Percentiles rank a stretch among this genome's conserved stretches.
Evolutionary conservation across 1,140 invertebrate genomes (phyloP).

Genomic region (Drosophila dunni): DNA sequence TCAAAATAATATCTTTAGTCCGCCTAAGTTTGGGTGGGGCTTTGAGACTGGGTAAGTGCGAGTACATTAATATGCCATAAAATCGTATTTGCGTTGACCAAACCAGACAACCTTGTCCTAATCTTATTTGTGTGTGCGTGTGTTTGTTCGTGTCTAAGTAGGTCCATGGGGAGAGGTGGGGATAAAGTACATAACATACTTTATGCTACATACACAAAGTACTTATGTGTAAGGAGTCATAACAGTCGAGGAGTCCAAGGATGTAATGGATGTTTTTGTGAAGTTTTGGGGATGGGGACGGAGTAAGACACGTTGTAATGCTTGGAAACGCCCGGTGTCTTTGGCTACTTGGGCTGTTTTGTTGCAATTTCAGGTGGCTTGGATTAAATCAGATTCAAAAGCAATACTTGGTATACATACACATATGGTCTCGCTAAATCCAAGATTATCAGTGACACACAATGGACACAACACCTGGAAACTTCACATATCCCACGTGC

Average conservation of each 20-base stretch:
- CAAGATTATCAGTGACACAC: slow-evolving; percentile 92
- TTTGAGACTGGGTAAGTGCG: background rate
- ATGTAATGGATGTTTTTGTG: slow-evolving; percentile 14
- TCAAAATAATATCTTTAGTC: background rate
- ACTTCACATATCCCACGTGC: slow-evolving; percentile 93
- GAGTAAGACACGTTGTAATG: slow-evolving; percentile 9
- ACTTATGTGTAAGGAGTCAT: slow-evolving; percentile 4
- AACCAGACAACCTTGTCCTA: slow-evolving; percentile 20
- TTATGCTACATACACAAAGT: background rate
- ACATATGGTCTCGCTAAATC: slow-evolving; percentile 94
- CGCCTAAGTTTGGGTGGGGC: background rate
- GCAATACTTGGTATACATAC: slow-evolving; percentile 95
- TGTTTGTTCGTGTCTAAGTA: background rate
- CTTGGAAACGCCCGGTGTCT: slow-evolving; percentile 10
- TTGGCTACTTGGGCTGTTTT: slow-evolving; percentile 35
- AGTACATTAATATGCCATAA: slow-evolving; percentile 41
- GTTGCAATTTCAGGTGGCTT: slow-evolving; percentile 90
- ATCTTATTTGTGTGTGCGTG: slow-evolving; percentile 21
- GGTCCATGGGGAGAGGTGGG: background rate
- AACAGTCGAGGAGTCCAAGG: slow-evolving; percentile 2
- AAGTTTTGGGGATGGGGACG: slow-evolving; percentile 13
- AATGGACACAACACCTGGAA: slow-evolving; percentile 97
- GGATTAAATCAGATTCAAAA: slow-evolving; percentile 96
- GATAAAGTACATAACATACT: background rate
- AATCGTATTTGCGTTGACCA: slow-evolving; percentile 32